Evolutionary conservation across 2,888 invertebrate species (phyloP), one percentile per base, ranked within the genome.

Genomic region (Uloborus plumipes): DNA sequence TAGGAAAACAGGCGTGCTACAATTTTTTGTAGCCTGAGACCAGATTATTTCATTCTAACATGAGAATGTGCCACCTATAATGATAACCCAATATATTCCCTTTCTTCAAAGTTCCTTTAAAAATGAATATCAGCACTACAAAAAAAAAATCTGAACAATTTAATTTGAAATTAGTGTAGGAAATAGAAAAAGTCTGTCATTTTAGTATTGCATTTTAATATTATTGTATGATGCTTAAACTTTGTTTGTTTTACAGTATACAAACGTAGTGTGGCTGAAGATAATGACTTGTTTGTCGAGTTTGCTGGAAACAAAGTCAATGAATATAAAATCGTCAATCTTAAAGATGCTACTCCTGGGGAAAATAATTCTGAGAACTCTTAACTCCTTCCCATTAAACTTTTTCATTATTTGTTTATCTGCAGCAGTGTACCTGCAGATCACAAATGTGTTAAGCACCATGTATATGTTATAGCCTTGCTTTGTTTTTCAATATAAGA

Each of bases 251-350:
- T 89, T 89, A 18, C 90, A 93, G 93, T 93, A 73, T 91, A 90
- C 87, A 93, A 93, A 89, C 91, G 93, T 59, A 89, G 88, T 75
- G 84, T 86, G 26, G 86, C 81, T 53, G 86, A 86, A 3, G 89
- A 90, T 0, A 87, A 91, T 87, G 91, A 90, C 58, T 92, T 93
- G 87, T 95, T 93, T 90, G 92, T 93, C 71, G 93, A 93, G 88
- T 95, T 94, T 90, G 92, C 94, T 31, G 95, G 95, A 16, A 92
- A 92, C 73, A 92, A 92, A 86, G 92, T 95, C 81, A 91, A 93
- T 86, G 93, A 94, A 90, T 92, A 94, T 84, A 91, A 93, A 88
- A 93, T 95, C 87, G 88, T 92, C 86, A 94, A 95, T 77, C 64
- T 86, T 11, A 22, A 84, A 70, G 77, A 75, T 77, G 84, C 84